Evolutionary conservation across 2,888 invertebrate genomes (phyloP), one percentile per base, ranked within the genome.

Genomic region (Xanthia icteritia): DNA sequence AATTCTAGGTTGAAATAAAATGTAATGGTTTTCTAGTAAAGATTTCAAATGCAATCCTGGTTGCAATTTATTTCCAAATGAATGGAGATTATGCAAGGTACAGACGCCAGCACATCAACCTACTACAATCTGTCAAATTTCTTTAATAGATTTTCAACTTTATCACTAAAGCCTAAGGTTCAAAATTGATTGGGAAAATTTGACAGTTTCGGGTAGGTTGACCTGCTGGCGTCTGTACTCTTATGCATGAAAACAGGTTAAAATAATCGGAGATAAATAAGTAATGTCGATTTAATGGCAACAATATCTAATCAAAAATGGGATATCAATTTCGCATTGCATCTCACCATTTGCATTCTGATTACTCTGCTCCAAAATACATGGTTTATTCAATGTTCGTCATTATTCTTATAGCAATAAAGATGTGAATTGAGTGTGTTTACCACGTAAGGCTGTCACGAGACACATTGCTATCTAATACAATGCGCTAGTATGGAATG

Each of bases 401-500:
- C 42, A 0, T 39, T 72, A 71, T 58, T 20, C 0, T 0, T 0
- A 4, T 11, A 9, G 0, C 0, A 5, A 36, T 76, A 73, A 60
- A 20, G 72, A 23, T 15, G 27, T 15, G 9, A 61, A 64, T 74
- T 9, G 60, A 20, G 2, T 76, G 31, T 66, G 45, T 63, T 65
- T 27, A 17, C 31, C 20, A 64, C n/a, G 4, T 42, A 36, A 39
- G n/a, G 39, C 45, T 31, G 66, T 76, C 60, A 73, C 70, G 61
- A 67, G 64, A 67, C 56, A 67, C 48, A 61, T 60, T 83, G 79
- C 27, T 78, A 83, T 81, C 69, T 63, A 74, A 51, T 42, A 66
- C 64, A 51, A 36, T 68, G 73, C 60, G 27, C 78, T 69, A 54
- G 66, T 72, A 48, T 48, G 67, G 77, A 88, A 88, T 79, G 83